phyloP scores from a whole-genome alignment of 2,797 vertebrate species.

The Eulemur coronatus region DNA sequence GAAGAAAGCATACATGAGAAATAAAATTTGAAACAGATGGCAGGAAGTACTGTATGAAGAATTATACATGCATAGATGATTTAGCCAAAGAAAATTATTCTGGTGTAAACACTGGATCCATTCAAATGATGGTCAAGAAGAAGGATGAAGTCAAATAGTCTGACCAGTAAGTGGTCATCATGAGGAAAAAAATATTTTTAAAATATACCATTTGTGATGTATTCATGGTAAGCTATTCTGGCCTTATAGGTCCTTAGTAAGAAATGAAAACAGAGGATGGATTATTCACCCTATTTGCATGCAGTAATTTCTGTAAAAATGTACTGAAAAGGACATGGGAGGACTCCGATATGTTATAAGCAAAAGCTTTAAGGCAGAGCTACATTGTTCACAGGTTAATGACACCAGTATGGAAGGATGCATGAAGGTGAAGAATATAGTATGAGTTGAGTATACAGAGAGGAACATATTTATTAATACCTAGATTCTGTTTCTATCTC shows the following conservation, averaged over 20 bases:
- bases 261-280: slow-evolving; percentile 23
- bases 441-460: not conserved
- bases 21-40: slow-evolving; percentile 84
- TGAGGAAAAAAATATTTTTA: slow-evolving; percentile 33
- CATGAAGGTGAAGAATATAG: not conserved
- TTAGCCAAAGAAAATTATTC: slow-evolving; percentile 70
- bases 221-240: not conserved
- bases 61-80: slow-evolving; percentile 67
- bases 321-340: not conserved
- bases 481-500: not conserved
- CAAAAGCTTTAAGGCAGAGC: not conserved
- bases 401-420: not conserved
- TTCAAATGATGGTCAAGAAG: slow-evolving; percentile 74
- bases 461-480: not conserved
- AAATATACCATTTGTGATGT: not conserved
- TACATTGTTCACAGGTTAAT: not conserved
- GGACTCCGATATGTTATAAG: not conserved
- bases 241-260: not conserved
- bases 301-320: not conserved
- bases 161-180: slow-evolving; percentile 52
- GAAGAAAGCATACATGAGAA: slow-evolving; percentile 82
- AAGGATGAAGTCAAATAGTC: slow-evolving; percentile 34
- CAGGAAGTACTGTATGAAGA: slow-evolving; percentile 77
- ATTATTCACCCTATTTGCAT: slow-evolving; percentile 40
- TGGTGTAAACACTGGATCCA: slow-evolving; percentile 79